A percentile compares a stretch with the other conserved stretches of the same genome.
Conservation (phyloP, 2,113 vertebrate species). For the Peromyscus californicus region DNA sequence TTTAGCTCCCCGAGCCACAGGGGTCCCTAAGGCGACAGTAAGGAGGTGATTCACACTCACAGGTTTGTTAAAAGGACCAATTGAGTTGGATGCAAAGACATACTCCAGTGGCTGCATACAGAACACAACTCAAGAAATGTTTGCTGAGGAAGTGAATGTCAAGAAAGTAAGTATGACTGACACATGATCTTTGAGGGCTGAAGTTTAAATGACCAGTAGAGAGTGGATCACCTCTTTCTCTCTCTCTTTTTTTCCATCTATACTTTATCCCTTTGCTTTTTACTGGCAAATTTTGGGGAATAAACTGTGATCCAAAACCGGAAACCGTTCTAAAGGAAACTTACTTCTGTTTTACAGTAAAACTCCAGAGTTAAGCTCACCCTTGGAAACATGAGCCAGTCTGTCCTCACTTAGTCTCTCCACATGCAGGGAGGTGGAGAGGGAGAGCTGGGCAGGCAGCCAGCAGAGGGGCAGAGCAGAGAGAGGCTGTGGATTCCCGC, state of each 20-base stretch:
- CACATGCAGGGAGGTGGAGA: slow-evolving; percentile 17
- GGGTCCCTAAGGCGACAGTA: slow-evolving; percentile 41
- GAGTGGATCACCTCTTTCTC: slow-evolving; percentile 1
- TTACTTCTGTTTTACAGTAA: slow-evolving; percentile 67
- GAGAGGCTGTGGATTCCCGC: background rate
- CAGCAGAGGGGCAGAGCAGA: slow-evolving; percentile 14
- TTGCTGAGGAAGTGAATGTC: background rate
- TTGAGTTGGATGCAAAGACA: background rate
- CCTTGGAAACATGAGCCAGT: slow-evolving; percentile 57
- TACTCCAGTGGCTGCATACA: background rate
- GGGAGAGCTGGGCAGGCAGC: background rate
- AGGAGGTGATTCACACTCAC: background rate
- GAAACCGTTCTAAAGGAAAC: slow-evolving; percentile 68
- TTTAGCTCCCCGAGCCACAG: background rate
- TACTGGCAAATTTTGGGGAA: slow-evolving; percentile 65
- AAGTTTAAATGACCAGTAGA: slow-evolving; percentile 54
- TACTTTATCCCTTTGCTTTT: slow-evolving; percentile 59
- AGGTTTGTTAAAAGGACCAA: background rate
- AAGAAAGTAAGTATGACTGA: slow-evolving; percentile 16
- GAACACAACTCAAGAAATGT: slow-evolving; percentile 16
- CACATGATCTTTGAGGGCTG: background rate
- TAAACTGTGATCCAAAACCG: slow-evolving; percentile 70
- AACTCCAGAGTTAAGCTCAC: slow-evolving; percentile 67
- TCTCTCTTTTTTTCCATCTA: slow-evolving; percentile 50
- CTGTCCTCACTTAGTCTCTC: slow-evolving; percentile 61